Evolutionary conservation across 1,140 invertebrate species (phyloP).

Genomic region (Drosophila neocordata): DNA sequence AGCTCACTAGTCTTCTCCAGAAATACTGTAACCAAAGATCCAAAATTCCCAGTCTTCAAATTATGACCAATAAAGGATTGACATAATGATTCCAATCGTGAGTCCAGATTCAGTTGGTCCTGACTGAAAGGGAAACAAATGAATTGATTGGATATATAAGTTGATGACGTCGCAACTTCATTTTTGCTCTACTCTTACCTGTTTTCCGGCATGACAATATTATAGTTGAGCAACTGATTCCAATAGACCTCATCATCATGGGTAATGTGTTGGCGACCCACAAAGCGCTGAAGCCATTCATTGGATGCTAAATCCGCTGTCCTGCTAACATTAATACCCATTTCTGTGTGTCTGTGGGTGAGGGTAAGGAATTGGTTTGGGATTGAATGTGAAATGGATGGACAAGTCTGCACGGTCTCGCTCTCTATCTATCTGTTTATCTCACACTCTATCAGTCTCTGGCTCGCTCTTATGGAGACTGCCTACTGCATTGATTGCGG

Average conservation of each 20-base stretch:
- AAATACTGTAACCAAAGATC: conserved; percentile 93
- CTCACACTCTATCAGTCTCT: not conserved
- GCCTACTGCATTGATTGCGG: conserved; percentile 6
- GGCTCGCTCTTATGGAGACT: not conserved
- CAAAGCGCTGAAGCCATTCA: conserved; percentile 90
- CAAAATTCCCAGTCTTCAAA: conserved; percentile 92
- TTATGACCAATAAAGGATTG: conserved; percentile 91
- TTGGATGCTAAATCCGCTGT: conserved; percentile 92
- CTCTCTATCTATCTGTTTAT: not conserved
- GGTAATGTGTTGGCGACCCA: conserved; percentile 90
- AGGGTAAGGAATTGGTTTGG: conserved; percentile 16
- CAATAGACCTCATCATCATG: conserved; percentile 94
- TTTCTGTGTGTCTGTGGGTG: conserved; percentile 84
- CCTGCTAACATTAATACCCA: conserved; percentile 94
- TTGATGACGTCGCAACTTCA: conserved; percentile 38
- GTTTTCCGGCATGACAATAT: conserved; percentile 90
- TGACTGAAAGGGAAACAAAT: conserved; percentile 84
- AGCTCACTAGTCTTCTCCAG: conserved; percentile 90
- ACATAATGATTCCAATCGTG: conserved; percentile 88
- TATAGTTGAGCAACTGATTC: conserved; percentile 96
- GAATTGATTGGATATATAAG: not conserved
- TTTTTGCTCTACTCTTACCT: conserved; percentile 84
- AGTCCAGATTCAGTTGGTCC: conserved; percentile 91
- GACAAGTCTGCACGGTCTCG: not conserved
- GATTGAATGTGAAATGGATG: not conserved